These are phyloP conservation scores for Cyrtorhinus lividipennis DNA, from an alignment of 1,140 invertebrate genomes.

Conservation along the genomic window DNA sequence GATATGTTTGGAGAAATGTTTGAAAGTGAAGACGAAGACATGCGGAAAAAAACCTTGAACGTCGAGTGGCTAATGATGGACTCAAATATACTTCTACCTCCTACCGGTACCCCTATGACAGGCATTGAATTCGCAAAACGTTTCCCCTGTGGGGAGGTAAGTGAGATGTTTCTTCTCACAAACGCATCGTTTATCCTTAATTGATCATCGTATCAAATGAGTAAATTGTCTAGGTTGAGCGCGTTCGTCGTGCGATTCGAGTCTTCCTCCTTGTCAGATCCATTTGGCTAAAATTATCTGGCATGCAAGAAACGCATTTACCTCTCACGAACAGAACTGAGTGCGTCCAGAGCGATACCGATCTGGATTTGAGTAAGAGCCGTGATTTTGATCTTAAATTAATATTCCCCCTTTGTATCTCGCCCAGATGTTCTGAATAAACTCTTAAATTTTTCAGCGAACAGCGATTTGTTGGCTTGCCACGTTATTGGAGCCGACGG, in stretches of 20 bases:
- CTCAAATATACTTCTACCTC: constrained; percentile 86
- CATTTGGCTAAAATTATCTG: constrained; percentile 62
- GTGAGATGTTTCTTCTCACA: no score
- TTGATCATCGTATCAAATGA: no score
- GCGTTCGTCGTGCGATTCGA: constrained; percentile 80
- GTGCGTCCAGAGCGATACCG: constrained; percentile 51
- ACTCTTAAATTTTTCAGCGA: constrained; percentile 17
- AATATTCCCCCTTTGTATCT: no score
- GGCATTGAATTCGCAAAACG: constrained; percentile 90
- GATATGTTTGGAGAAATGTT: constrained; percentile 99
- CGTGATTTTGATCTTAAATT: no score
- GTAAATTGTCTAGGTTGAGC: constrained; percentile 82
- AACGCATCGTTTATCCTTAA: no score
- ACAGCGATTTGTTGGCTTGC: constrained; percentile 79
- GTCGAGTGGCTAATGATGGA: constrained; percentile 92
- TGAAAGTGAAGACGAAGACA: constrained; percentile 91
- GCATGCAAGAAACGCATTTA: constrained; percentile 70
- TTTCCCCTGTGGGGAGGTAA: constrained; percentile 85
- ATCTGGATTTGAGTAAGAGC: constrained; percentile 24
- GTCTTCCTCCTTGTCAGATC: constrained; percentile 87
- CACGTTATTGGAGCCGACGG: constrained; percentile 82
- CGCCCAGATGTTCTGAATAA: no score
- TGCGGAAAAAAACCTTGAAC: constrained; percentile 73
- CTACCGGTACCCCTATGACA: constrained; percentile 91
- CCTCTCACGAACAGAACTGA: constrained; percentile 81